phyloP scores from a whole-genome alignment of 2,888 invertebrate genomes.

The Cactoblastis cactorum region DNA sequence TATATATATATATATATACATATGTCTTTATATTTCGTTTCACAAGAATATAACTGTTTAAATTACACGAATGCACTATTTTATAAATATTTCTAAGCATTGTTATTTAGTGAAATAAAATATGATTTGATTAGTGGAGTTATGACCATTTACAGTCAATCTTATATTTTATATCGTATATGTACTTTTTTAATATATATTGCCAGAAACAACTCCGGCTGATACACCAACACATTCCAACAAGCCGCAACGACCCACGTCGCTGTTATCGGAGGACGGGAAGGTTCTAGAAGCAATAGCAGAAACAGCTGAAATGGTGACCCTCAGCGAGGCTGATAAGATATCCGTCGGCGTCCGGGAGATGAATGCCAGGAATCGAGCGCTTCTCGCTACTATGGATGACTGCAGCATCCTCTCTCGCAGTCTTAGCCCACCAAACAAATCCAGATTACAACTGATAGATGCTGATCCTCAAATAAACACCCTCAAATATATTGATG shows the following conservation, averaged over 20 bases:
- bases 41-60: no score
- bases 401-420: conserved; percentile 72
- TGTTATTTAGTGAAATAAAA: no score
- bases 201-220: conserved; percentile 67
- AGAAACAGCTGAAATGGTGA: conserved; percentile 84
- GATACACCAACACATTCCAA: conserved; percentile 67
- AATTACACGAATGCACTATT: no score
- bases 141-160: no score
- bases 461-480: conserved; percentile 77
- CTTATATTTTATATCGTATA: not conserved
- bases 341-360: conserved; percentile 64
- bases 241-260: conserved; percentile 78
- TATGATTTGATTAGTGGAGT: no score
- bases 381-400: conserved; percentile 74
- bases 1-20: conserved; percentile 86
- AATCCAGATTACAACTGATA: conserved; percentile 59
- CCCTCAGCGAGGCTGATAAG: conserved; percentile 78
- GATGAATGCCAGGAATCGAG: conserved; percentile 71
- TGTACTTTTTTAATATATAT: not conserved
- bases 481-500: conserved; percentile 81
- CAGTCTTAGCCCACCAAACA: conserved; percentile 69
- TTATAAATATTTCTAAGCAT: no score
- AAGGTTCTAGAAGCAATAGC: conserved; percentile 83
- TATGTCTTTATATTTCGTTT: conserved; percentile 46
- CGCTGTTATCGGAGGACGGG: conserved; percentile 81